Evolutionary conservation across 2,113 vertebrate species (phyloP).

Genomic region (Heliornis fulica): DNA sequence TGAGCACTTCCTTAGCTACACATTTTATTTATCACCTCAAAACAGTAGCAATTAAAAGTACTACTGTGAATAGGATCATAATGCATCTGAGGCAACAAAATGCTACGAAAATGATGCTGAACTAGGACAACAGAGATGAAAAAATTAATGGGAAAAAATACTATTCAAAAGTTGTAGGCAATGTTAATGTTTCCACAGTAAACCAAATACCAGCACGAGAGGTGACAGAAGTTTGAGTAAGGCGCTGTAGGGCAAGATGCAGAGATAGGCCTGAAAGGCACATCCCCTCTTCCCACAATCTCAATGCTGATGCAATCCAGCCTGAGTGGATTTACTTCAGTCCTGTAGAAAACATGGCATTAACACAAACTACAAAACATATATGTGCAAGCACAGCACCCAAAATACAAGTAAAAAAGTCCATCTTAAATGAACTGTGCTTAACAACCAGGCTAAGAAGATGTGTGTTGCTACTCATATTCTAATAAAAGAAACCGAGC

Average conservation of each 20-base stretch:
- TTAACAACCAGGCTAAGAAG: neutral
- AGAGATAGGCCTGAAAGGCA: neutral
- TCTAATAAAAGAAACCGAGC: conserved; percentile 15
- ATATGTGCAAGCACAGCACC: neutral
- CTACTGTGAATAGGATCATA: neutral
- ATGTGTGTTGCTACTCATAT: neutral
- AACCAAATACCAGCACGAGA: neutral
- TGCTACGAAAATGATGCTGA: neutral
- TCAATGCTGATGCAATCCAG: neutral
- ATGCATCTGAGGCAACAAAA: neutral
- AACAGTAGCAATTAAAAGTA: neutral
- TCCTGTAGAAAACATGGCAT: neutral
- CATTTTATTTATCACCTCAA: neutral
- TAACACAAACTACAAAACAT: neutral
- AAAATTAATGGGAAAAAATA: neutral
- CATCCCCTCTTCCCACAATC: neutral
- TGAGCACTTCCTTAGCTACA: neutral
- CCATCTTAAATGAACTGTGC: neutral
- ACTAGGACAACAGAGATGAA: neutral
- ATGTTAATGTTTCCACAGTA: neutral
- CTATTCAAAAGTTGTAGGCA: neutral
- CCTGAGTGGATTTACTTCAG: neutral
- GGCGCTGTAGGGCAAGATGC: neutral
- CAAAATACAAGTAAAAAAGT: neutral
- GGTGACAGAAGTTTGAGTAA: neutral